Evolutionary conservation across 2,113 vertebrate species (phyloP).

Genomic region (Colistium nudipinnis): DNA sequence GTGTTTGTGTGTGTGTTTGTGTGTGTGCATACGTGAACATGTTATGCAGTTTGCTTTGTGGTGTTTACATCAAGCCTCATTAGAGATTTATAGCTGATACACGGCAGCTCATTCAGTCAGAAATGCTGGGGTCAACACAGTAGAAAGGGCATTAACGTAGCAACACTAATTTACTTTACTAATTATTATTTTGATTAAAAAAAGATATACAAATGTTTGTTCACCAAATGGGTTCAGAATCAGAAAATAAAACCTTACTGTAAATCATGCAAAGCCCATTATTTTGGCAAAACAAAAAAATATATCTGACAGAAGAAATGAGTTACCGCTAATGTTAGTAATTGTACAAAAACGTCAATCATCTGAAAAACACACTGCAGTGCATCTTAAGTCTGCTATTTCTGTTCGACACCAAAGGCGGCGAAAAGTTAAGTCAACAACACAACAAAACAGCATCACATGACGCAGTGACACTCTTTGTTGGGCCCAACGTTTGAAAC

Average conservation of each 20-base stretch:
- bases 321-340: background rate
- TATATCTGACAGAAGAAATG: background rate
- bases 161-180: conserved; percentile 9
- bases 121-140: conserved; percentile 46
- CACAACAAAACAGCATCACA: conserved; percentile 16
- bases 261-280: background rate
- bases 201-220: conserved; percentile 21
- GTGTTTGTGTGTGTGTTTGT: conserved; percentile 9
- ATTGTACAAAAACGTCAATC: background rate
- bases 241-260: conserved; percentile 1
- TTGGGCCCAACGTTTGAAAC: conserved; percentile 28
- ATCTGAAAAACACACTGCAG: background rate
- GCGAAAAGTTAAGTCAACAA: conserved; percentile 5
- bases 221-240: conserved; percentile 3
- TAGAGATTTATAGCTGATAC: conserved; percentile 68
- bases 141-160: conserved; percentile 26
- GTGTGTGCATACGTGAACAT: background rate
- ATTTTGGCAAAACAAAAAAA: background rate
- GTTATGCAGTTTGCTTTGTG: conserved; percentile 58
- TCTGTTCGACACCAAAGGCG: background rate
- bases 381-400: background rate
- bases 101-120: conserved; percentile 60
- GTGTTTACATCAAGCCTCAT: conserved; percentile 73
- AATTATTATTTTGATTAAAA: conserved; percentile 11
- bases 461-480: conserved; percentile 3